Percentiles rank a stretch among this genome's conserved stretches.
Conservation (phyloP, 2,113 vertebrate genomes). For the Tautogolabrus adspersus region DNA sequence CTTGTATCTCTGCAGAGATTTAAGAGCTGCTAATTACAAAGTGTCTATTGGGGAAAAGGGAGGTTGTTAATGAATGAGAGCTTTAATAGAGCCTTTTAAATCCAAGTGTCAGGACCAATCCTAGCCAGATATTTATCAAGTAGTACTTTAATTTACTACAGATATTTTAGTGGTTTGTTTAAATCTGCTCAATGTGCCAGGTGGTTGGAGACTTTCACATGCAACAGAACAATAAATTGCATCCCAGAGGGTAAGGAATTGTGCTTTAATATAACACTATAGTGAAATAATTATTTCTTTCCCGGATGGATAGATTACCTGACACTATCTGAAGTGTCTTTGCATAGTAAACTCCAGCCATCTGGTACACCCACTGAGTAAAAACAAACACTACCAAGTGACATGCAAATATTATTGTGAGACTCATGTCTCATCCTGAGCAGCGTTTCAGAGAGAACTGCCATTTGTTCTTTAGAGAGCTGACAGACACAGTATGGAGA, state of each 20-base stretch:
- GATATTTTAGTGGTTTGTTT: slow-evolving; percentile 29
- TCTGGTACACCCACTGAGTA: slow-evolving; percentile 46
- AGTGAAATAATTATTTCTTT: slow-evolving; percentile 27
- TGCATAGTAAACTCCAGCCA: slow-evolving; percentile 51
- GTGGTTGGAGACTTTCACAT: slow-evolving; percentile 45
- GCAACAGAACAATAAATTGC: slow-evolving; percentile 13
- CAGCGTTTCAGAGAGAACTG: slow-evolving; percentile 20
- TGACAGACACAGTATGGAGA: slow-evolving; percentile 99
- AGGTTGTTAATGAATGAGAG: slow-evolving; percentile 16
- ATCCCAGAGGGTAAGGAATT: slow-evolving; percentile 32
- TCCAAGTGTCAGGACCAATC: slow-evolving; percentile 2
- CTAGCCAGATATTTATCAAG: slow-evolving; percentile 20
- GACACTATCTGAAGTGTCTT: slow-evolving; percentile 44
- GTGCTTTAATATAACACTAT: slow-evolving; percentile 28
- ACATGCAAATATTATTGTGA: slow-evolving; percentile 38
- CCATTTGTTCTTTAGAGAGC: slow-evolving; percentile 36
- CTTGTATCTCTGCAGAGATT: slow-evolving; percentile 29
- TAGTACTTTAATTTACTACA: neutral
- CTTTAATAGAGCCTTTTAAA: slow-evolving; percentile 23
- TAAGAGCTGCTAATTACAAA: slow-evolving; percentile 50
- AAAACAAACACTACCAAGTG: slow-evolving; percentile 54
- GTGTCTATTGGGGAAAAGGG: slow-evolving; percentile 12
- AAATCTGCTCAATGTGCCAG: slow-evolving; percentile 43
- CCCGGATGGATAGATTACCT: slow-evolving; percentile 37
- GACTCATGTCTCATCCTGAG: slow-evolving; percentile 24